phyloP scores from a whole-genome alignment of 2,888 invertebrate genomes.

The Mongoloraphidia duomilia region DNA sequence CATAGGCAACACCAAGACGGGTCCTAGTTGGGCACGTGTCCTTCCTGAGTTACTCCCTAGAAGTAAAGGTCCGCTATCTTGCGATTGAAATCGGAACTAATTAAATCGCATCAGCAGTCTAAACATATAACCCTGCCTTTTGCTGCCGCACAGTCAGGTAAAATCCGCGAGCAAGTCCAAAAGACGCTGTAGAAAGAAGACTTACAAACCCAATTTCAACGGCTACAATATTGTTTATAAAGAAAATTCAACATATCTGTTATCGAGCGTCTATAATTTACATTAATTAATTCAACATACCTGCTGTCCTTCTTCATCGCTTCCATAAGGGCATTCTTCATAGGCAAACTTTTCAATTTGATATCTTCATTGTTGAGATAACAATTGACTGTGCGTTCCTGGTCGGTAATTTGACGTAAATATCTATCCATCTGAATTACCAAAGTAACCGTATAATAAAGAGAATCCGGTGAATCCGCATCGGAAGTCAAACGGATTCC shows the following conservation, averaged over 20 bases:
- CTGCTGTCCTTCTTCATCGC: slow-evolving; percentile 33
- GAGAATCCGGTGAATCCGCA: slow-evolving; percentile 32
- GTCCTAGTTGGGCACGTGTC: not conserved
- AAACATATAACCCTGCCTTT: too few species aligned
- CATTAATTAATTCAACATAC: slow-evolving; percentile 20
- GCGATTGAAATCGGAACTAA: not conserved
- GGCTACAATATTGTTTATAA: too few species aligned
- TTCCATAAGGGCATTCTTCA: slow-evolving; percentile 36
- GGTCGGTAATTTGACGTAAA: slow-evolving; percentile 57
- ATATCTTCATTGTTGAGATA: slow-evolving; percentile 39
- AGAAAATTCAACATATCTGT: too few species aligned
- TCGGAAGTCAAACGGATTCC: slow-evolving; percentile 46
- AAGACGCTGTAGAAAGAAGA: too few species aligned
- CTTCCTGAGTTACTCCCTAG: too few species aligned
- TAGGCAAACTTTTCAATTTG: slow-evolving; percentile 37
- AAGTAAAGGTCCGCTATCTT: not conserved
- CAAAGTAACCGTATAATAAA: slow-evolving; percentile 50
- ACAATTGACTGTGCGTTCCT: slow-evolving; percentile 48
- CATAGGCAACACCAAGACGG: not conserved
- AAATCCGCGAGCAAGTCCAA: too few species aligned
- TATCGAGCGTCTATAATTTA: not conserved
- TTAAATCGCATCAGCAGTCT: too few species aligned
- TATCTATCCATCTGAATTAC: slow-evolving; percentile 62
- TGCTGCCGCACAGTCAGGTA: too few species aligned
- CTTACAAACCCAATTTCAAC: too few species aligned